Base-by-base conservation (phyloP, 2,888 invertebrate genomes). In the Strigamia transsilvanica region DNA sequence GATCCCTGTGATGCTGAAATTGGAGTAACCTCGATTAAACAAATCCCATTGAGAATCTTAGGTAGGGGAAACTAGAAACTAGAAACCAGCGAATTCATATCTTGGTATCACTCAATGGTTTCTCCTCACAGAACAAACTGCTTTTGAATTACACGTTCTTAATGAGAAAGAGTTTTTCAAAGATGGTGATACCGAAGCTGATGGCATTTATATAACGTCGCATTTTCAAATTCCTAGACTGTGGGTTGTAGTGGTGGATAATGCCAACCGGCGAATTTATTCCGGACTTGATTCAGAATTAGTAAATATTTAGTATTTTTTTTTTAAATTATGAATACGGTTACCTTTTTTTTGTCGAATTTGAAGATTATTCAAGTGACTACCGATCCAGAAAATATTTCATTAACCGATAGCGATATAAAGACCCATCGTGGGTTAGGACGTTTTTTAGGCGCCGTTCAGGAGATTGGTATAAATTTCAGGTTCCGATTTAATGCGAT, bases 241-340 rank as follows among this genome's bases (percentile, higher is more conserved):
- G 10, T 78, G 78, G 78, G 78, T 78, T 13, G 34, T 78, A 9
- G 34, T 78, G 9, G 5, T 38, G 12, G 78, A 78, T 27, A 18
- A 78, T 13, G 78, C 27, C 1, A 32, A 13, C 7, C 18, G 12
- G 18, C 21, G 78, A 41, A 78, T 78, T 78, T 78, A 78, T 32
- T 32, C 78, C 18, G 78, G 78, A 18, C 1, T 10, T 18, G 78
- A 78, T 32, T 78, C 78, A 78, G 12, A 21, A 27, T 41, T 78
- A 13, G 78, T 78, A 41, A 18, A 2, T 23, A 21, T 10, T 21
- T 21, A 18, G 12, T 66, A 66, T 23, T 18, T 9, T 61, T n/a
- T n/a, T 13, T 6, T 38, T 12, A 15, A 34, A 78, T 18, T 32
- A 32, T 38, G 13, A 73, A 1, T 9, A 23, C 6, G 7, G 32